Conservation (phyloP, 2,113 vertebrate genomes). For the Phalacrocorax aristotelis region DNA sequence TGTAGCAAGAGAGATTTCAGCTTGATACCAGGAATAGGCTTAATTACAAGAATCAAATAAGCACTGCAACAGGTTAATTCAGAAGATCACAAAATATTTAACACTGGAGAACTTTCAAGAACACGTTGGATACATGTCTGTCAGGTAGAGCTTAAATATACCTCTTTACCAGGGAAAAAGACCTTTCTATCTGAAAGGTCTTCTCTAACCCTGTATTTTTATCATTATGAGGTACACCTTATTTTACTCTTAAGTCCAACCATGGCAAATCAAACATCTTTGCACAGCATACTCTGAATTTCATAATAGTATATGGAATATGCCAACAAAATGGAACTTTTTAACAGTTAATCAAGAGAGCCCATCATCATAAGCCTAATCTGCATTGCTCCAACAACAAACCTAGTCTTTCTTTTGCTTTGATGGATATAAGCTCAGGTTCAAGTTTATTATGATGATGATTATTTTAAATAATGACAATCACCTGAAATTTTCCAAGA, state of each 20-base stretch:
- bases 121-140: not conserved
- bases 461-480: constrained; percentile 24
- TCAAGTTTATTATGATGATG: not conserved
- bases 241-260: not conserved
- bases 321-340: not conserved
- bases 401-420: not conserved
- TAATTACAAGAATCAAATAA: not conserved
- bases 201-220: not conserved
- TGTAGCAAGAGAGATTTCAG: not conserved
- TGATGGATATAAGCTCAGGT: not conserved
- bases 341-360: not conserved
- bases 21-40: not conserved
- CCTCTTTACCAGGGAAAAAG: not conserved
- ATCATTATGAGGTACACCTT: not conserved
- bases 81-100: not conserved
- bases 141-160: not conserved
- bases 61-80: not conserved
- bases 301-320: not conserved
- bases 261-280: not conserved
- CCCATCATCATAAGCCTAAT: not conserved
- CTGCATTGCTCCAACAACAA: not conserved
- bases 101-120: not conserved
- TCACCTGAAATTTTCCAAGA: constrained; percentile 31
- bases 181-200: not conserved
- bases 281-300: not conserved